Evolutionary conservation across 2,888 invertebrate genomes (phyloP).

Genomic region (Hipparchia semele): DNA sequence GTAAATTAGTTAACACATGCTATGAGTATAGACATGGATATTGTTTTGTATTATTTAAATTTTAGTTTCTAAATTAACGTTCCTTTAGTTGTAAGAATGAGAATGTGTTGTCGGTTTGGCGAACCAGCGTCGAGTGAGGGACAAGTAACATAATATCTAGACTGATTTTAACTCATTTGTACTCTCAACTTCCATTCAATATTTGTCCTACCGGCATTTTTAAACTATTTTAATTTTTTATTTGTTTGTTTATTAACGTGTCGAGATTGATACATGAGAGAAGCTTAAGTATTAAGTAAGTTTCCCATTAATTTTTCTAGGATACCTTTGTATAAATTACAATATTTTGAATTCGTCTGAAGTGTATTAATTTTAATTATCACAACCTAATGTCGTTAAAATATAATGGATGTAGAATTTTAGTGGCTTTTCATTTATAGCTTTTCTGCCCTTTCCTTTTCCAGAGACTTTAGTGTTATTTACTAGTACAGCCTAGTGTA

Average conservation of each 20-base stretch:
- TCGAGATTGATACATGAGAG: conserved; percentile 43
- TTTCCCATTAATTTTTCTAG: conserved; percentile 45
- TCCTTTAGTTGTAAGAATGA: conserved; percentile 62
- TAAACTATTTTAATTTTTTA: conserved; percentile 29
- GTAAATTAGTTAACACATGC: conserved; percentile 44
- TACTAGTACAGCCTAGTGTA: too few species aligned
- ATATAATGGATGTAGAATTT: conserved; percentile 82
- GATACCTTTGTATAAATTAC: conserved; percentile 57
- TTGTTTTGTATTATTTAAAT: conserved; percentile 41
- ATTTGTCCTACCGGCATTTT: conserved; percentile 43
- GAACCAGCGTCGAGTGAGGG: conserved; percentile 58
- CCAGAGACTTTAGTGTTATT: too few species aligned
- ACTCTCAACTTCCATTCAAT: conserved; percentile 47
- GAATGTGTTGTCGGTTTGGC: conserved; percentile 48
- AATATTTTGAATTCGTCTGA: conserved; percentile 45
- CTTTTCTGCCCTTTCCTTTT: neutral
- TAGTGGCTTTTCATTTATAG: conserved; percentile 63
- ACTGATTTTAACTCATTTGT: conserved; percentile 66
- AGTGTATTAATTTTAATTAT: conserved; percentile 75
- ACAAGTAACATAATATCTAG: conserved; percentile 63
- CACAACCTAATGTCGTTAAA: conserved; percentile 73
- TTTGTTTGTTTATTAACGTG: conserved; percentile 32
- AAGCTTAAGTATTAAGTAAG: conserved; percentile 54
- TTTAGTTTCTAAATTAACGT: conserved; percentile 50
- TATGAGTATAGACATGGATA: conserved; percentile 28